These are phyloP conservation scores for Metalampra italica DNA, from an alignment of 2,888 invertebrate species.

Conservation along the genomic window DNA sequence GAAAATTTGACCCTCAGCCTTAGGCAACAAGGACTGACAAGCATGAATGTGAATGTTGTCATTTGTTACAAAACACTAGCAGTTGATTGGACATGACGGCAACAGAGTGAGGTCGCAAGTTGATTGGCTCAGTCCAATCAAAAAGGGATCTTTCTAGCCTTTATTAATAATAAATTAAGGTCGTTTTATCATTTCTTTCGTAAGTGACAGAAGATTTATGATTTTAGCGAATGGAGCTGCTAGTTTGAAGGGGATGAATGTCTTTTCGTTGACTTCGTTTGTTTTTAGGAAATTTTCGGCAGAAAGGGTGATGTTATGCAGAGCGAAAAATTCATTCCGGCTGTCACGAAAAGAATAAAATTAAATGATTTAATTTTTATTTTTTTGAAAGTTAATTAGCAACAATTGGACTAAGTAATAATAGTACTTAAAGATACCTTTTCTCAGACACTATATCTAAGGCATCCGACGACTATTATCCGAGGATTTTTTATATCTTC, in stretches of 20 bases:
- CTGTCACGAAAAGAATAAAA: too few relatives aligned
- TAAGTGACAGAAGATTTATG: slow-evolving; percentile 2
- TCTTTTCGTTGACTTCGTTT: too few relatives aligned
- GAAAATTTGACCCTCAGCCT: neutral
- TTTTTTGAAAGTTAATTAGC: too few relatives aligned
- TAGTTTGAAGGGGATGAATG: neutral
- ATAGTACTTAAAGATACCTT: too few relatives aligned
- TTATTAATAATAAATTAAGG: slow-evolving; percentile 32
- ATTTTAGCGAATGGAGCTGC: neutral
- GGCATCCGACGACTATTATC: too few relatives aligned
- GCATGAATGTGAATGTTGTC: neutral
- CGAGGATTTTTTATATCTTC: too few relatives aligned
- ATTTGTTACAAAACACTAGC: slow-evolving; percentile 19
- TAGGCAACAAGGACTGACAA: neutral
- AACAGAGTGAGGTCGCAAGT: slow-evolving; percentile 44
- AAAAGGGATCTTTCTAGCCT: slow-evolving; percentile 32
- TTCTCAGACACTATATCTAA: too few relatives aligned
- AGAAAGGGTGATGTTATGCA: too few relatives aligned
- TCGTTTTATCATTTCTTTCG: slow-evolving; percentile 1
- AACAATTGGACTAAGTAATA: too few relatives aligned
- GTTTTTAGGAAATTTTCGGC: neutral
- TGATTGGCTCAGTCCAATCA: slow-evolving; percentile 43
- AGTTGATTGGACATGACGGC: slow-evolving; percentile 54
- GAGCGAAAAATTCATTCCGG: too few relatives aligned
- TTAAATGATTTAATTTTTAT: too few relatives aligned